Evolutionary conservation across 2,888 invertebrate species (phyloP).

Genomic region (Epistrophe eligans): DNA sequence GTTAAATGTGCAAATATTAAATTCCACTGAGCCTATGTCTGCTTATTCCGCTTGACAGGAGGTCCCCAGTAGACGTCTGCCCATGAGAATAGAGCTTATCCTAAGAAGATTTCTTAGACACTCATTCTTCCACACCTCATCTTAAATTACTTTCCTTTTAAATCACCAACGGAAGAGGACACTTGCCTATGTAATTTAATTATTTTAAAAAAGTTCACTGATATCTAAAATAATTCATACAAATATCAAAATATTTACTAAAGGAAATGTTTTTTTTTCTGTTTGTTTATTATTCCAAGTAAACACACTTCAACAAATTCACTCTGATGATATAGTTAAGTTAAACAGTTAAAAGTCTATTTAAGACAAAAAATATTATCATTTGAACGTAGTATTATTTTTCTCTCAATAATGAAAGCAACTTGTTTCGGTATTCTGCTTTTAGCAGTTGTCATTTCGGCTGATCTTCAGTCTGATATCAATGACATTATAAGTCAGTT

Average conservation of each 20-base stretch:
- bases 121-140: too few species aligned
- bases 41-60: too few species aligned
- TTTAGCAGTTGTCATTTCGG: slow-evolving; percentile 30
- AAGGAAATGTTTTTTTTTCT: neutral
- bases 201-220: too few species aligned
- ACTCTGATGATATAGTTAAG: neutral
- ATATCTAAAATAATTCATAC: neutral
- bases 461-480: slow-evolving; percentile 37
- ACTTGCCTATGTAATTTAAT: too few species aligned
- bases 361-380: neutral
- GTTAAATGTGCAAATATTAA: too few species aligned
- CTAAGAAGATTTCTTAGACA: too few species aligned
- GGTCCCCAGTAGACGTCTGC: too few species aligned
- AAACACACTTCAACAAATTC: neutral
- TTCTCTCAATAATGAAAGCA: neutral
- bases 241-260: neutral
- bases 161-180: too few species aligned
- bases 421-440: slow-evolving; percentile 20
- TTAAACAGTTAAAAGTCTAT: neutral
- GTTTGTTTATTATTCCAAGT: neutral
- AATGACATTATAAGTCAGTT: slow-evolving; percentile 14
- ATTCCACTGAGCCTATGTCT: too few species aligned
- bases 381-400: neutral
- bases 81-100: too few species aligned
- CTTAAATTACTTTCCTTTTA: too few species aligned